Conservation (phyloP, 2,113 vertebrate species). For the Polyodon spathula region DNA sequence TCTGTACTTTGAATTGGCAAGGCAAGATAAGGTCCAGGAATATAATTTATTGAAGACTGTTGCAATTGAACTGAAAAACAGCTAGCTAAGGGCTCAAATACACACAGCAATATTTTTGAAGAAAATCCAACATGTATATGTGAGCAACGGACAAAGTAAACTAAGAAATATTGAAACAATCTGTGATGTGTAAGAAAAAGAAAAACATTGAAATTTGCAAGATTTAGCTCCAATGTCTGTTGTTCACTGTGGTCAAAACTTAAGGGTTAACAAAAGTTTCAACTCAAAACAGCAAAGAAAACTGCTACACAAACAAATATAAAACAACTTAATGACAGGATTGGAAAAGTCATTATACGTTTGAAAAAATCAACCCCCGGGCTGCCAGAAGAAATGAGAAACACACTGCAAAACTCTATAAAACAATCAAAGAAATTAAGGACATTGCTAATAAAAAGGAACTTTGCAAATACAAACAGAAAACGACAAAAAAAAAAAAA, state of each 20-base stretch:
- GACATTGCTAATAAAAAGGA: slow-evolving; percentile 20
- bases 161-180: slow-evolving; percentile 16
- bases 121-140: slow-evolving; percentile 14
- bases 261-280: slow-evolving; percentile 17
- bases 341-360: slow-evolving; percentile 29
- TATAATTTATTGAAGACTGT: too few species aligned
- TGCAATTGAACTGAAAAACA: not conserved
- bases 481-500: slow-evolving; percentile 1
- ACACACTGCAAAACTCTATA: slow-evolving; percentile 13
- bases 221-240: not conserved
- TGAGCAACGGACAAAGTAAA: not conserved
- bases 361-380: slow-evolving; percentile 5
- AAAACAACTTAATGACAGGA: slow-evolving; percentile 30
- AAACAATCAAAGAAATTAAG: slow-evolving; percentile 22
- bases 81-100: not conserved
- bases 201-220: slow-evolving; percentile 7
- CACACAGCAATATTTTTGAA: not conserved
- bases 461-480: slow-evolving; percentile 18
- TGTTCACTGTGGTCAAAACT: slow-evolving; percentile 13
- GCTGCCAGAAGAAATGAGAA: slow-evolving; percentile 21
- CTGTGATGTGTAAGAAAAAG: slow-evolving; percentile 9
- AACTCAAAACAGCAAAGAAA: slow-evolving; percentile 26
- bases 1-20: too few species aligned
- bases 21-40: too few species aligned
- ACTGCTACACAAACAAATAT: slow-evolving; percentile 34